Conservation (phyloP, 2,113 vertebrate genomes). For the Oncorhynchus kisutch region DNA sequence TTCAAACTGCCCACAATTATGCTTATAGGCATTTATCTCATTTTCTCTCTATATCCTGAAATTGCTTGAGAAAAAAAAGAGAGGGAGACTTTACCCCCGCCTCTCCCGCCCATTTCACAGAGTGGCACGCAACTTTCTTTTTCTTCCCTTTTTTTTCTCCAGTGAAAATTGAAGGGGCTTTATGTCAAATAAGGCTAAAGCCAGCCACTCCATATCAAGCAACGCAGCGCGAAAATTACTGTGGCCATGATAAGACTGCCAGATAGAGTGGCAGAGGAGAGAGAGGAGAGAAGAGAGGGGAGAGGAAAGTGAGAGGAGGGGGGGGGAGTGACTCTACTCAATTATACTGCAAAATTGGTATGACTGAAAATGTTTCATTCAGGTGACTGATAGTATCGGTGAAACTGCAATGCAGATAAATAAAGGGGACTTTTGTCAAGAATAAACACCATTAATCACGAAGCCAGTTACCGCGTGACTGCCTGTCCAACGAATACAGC, state of each 20-base stretch:
- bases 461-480: conserved; percentile 84
- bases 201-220: conserved; percentile 98
- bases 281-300: conserved; percentile 61
- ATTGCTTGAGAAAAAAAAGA: conserved; percentile 85
- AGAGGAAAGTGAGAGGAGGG: conserved; percentile 60
- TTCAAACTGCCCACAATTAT: conserved; percentile 79
- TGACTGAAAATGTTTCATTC: conserved; percentile 99
- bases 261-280: conserved; percentile 85
- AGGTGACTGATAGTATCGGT: conserved; percentile 99
- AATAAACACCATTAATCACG: conserved; percentile 99
- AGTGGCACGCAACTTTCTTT: conserved; percentile 85
- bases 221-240: conserved; percentile 98
- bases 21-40: conserved; percentile 88
- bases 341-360: conserved; percentile 99
- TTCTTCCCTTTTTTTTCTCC: conserved; percentile 51
- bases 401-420: conserved; percentile 99
- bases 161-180: conserved; percentile 99
- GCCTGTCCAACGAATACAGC: conserved; percentile 74
- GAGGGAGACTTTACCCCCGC: conserved; percentile 58
- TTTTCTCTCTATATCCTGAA: conserved; percentile 94
- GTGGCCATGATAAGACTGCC: conserved; percentile 96
- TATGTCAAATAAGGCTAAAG: conserved; percentile 99
- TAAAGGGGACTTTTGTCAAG: conserved; percentile 99
- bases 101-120: conserved; percentile 74
- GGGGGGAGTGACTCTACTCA: conserved; percentile 98